phyloP scores from a whole-genome alignment of 2,113 vertebrate genomes.

The Rhinogobius similis region DNA sequence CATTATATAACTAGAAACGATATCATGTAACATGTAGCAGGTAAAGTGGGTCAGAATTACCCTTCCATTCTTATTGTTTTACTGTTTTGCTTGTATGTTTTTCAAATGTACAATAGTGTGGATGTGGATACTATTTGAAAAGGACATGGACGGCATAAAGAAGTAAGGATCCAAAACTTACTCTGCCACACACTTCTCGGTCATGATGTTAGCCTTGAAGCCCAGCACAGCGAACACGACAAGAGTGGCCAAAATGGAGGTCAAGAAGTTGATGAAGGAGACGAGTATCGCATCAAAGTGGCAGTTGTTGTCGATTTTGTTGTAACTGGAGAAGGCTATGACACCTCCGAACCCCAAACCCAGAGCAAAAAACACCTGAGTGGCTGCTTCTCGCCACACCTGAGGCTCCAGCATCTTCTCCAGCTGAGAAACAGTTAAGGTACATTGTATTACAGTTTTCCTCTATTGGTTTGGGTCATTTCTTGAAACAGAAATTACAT shows the following conservation, averaged over 20 bases:
- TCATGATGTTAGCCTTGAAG: slow-evolving; percentile 99
- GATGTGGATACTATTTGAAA: too few relatives aligned
- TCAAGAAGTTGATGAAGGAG: slow-evolving; percentile 96
- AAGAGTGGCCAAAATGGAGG: slow-evolving; percentile 93
- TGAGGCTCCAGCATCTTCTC: slow-evolving; percentile 98
- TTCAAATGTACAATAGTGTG: too few relatives aligned
- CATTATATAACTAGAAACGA: too few relatives aligned
- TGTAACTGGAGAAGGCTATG: slow-evolving; percentile 99
- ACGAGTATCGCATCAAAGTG: slow-evolving; percentile 96
- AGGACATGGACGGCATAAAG: not conserved
- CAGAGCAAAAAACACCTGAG: slow-evolving; percentile 96
- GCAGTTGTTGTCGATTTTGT: slow-evolving; percentile 99
- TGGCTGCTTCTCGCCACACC: slow-evolving; percentile 96
- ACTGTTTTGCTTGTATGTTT: too few relatives aligned
- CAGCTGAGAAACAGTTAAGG: slow-evolving; percentile 74
- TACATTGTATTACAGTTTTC: too few relatives aligned
- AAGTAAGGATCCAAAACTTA: slow-evolving; percentile 73
- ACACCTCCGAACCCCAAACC: slow-evolving; percentile 96
- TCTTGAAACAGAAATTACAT: too few relatives aligned
- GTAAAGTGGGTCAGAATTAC: too few relatives aligned
- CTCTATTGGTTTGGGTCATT: too few relatives aligned
- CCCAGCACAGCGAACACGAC: slow-evolving; percentile 98
- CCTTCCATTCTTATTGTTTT: too few relatives aligned
- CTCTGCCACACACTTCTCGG: slow-evolving; percentile 96
- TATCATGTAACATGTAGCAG: too few relatives aligned